These are phyloP conservation scores for Lochmaea capreae DNA, from an alignment of 2,888 invertebrate species.

Conservation along the genomic window DNA sequence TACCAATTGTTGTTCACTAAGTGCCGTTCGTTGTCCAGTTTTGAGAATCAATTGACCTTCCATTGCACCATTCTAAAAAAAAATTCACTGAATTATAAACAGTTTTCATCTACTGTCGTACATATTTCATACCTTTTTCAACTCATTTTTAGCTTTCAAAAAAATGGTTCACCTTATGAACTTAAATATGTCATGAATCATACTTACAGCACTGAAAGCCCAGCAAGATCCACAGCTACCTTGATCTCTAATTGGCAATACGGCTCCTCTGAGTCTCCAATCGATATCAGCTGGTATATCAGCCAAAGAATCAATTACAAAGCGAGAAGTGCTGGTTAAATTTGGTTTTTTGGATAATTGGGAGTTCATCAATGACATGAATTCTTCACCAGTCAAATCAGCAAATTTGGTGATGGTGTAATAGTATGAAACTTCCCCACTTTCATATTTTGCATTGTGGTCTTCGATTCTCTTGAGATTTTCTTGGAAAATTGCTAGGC, in stretches of 20 bases:
- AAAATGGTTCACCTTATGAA: background rate
- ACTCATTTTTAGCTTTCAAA: background rate
- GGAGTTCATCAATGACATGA: constrained; percentile 2
- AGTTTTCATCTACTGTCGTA: background rate
- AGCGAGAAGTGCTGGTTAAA: background rate
- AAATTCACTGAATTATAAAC: background rate
- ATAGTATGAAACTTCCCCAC: constrained; percentile 39
- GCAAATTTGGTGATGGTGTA: constrained; percentile 41
- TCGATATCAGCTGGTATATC: constrained; percentile 1
- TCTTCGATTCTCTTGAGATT: constrained; percentile 42
- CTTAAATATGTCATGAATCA: background rate
- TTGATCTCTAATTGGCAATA: constrained; percentile 20
- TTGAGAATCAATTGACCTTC: constrained; percentile 90
- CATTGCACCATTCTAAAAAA: constrained; percentile 81
- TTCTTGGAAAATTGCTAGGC: constrained; percentile 40
- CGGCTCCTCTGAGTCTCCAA: constrained; percentile 25
- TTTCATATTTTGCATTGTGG: constrained; percentile 42
- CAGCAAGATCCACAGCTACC: constrained; percentile 14
- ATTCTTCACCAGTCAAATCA: constrained; percentile 45
- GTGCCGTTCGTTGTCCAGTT: constrained; percentile 78
- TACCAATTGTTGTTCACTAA: constrained; percentile 85
- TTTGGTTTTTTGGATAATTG: background rate
- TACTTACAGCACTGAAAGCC: constrained; percentile 33
- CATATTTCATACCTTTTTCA: background rate
- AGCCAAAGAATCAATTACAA: background rate